These are phyloP conservation scores for Xanthorhoe designata DNA, from an alignment of 2,888 invertebrate species.

Conservation along the genomic window DNA sequence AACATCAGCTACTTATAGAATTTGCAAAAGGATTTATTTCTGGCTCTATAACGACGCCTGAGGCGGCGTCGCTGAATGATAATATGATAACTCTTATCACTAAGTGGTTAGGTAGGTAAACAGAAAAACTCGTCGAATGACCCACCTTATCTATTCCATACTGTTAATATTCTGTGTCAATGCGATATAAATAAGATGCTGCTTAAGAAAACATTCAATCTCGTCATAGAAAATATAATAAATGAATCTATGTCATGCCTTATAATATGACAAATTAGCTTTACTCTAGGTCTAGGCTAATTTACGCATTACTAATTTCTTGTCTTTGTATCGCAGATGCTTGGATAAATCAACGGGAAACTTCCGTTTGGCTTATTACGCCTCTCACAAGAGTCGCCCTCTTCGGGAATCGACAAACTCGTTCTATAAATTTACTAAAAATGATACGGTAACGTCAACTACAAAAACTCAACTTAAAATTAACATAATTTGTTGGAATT, in stretches of 20 bases:
- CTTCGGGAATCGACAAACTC: conserved; percentile 47
- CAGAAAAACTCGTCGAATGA: conserved; percentile 30
- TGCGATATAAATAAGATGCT: conserved; percentile 13
- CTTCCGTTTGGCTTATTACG: conserved; percentile 87
- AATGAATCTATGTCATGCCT: too few relatives aligned
- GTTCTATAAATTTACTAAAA: conserved; percentile 63
- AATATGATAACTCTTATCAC: conserved; percentile 19
- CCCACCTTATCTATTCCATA: conserved; percentile 20
- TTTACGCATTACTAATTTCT: background rate
- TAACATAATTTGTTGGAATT: background rate
- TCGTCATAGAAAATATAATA: background rate
- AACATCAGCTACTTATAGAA: background rate
- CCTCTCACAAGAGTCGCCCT: conserved; percentile 64
- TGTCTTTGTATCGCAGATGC: conserved; percentile 59
- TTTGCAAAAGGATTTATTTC: background rate
- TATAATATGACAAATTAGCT: too few relatives aligned
- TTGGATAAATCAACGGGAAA: conserved; percentile 79
- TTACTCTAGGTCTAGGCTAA: too few relatives aligned
- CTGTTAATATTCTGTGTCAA: conserved; percentile 13
- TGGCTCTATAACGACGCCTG: too few relatives aligned
- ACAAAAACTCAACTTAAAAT: background rate
- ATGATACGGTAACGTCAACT: conserved; percentile 64
- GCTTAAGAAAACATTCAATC: background rate
- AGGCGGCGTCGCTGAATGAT: conserved; percentile 6
- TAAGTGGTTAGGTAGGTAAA: conserved; percentile 10